phyloP scores from a whole-genome alignment of 2,888 invertebrate species.

The Ecdyonurus torrentis region DNA sequence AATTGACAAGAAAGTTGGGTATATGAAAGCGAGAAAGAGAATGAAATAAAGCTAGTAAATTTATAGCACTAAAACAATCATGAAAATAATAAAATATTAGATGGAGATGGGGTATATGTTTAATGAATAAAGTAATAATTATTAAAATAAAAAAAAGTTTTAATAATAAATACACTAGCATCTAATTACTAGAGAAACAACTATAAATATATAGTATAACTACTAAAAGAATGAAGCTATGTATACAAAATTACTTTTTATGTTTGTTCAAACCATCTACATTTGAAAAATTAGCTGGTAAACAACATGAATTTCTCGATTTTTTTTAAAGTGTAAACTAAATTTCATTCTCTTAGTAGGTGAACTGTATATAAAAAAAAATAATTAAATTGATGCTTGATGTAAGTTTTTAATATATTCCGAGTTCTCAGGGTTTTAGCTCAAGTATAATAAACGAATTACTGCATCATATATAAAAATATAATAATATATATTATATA shows the following conservation, averaged over 20 bases:
- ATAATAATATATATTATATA: too few species aligned
- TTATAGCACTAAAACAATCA: background rate
- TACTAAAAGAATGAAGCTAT: too few species aligned
- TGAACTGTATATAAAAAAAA: background rate
- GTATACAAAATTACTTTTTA: too few species aligned
- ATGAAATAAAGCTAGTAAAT: background rate
- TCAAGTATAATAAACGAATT: conserved; percentile 8
- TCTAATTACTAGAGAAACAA: too few species aligned
- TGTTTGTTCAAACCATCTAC: too few species aligned
- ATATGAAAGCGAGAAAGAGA: background rate
- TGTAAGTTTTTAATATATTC: conserved; percentile 5
- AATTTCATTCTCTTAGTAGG: conserved; percentile 3
- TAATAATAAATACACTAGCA: conserved; percentile 6
- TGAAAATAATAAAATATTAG: background rate
- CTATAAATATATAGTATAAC: background rate
- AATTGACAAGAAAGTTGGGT: too few species aligned
- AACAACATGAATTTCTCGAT: too few species aligned
- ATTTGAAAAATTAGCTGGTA: too few species aligned
- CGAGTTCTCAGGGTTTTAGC: conserved; percentile 11
- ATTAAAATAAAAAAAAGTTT: background rate
- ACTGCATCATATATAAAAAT: background rate
- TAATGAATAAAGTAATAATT: background rate
- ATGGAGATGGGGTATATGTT: background rate
- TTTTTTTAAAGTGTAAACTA: conserved; percentile 4
- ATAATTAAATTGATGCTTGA: background rate